Base-by-base conservation (phyloP, 2,888 invertebrate species). In the Anoplius nigerrimus region DNA sequence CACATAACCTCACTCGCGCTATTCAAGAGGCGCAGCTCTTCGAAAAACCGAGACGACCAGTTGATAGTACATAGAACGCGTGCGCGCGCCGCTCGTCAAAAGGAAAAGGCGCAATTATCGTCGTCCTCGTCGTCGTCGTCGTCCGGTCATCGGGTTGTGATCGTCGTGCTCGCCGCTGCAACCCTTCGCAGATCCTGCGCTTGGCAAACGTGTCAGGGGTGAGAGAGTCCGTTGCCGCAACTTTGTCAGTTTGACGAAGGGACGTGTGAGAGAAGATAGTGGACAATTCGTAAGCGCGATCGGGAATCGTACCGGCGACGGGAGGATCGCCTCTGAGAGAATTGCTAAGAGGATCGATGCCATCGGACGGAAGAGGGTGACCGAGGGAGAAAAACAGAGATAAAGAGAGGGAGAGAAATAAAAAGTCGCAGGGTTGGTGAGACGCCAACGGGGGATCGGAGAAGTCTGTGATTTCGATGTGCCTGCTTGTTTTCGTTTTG, bases 381-480 rank as follows among this genome's bases (percentile, higher is more conserved):
- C 18, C 11, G 54, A 55, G 46, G 15, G 43, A n/a, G 24, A 42
- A 57, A 48, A 6, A 13, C 46, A 55, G 46, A 16, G 43, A n/a
- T 18, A 42, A 57, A 48, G n/a, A 13, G 24, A 16, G 34, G 34
- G 59, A 21, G 46, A 48, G 34, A 20, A 21, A n/a, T 13, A 52
- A 2, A 20, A 27, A 51, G 51, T 55, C 24, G 27, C 27, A 55
- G 24, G n/a, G 3, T 11, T 18, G 42, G 18, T 55, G 20, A 42
- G 20, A 69, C 59, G 60, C 73, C 75, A 70, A 70, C 65, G 75
- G 34, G n/a, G 34, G 70, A 71, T 64, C 64, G 69, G 69, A 65
- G 74, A 72, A 72, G 68, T 74, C 76, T 79, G 78, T 79, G 78
- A 79, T 79, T 56, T 66, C 72, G 79, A 79, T 79, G 76, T 79